A percentile compares a stretch with the other conserved stretches of the same genome.
Evolutionary conservation across 2,113 vertebrate species (phyloP).

Genomic region (Ceyx melanurus): DNA sequence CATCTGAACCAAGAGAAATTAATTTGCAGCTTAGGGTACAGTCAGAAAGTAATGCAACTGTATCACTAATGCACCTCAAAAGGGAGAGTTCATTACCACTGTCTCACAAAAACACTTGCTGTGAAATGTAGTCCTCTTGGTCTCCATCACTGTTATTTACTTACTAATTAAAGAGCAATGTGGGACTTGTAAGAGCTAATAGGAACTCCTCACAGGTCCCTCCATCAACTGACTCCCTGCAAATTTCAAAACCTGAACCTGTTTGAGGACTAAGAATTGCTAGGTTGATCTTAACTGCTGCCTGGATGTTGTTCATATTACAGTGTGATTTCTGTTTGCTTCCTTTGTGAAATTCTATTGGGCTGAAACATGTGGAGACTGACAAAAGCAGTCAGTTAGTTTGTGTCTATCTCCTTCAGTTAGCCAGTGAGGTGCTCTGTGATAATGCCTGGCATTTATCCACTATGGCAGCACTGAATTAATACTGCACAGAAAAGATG

Average conservation of each 20-base stretch:
- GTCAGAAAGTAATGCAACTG: neutral
- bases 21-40: neutral
- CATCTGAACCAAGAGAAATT: neutral
- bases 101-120: neutral
- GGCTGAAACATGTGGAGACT: neutral
- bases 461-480: neutral
- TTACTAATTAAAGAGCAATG: constrained; percentile 11
- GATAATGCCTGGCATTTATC: neutral
- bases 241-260: neutral
- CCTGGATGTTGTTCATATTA: neutral
- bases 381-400: neutral
- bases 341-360: neutral
- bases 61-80: neutral
- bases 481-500: neutral
- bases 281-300: neutral
- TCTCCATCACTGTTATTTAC: neutral
- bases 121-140: neutral
- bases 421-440: neutral
- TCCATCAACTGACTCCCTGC: neutral
- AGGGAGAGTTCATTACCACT: neutral
- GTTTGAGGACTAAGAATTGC: neutral
- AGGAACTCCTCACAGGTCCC: neutral
- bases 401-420: neutral
- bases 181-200: neutral
- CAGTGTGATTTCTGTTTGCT: neutral